A percentile compares a stretch with the other conserved stretches of the same genome.
Conservation (phyloP, 2,888 invertebrate genomes). For the Microplitis manilae region DNA sequence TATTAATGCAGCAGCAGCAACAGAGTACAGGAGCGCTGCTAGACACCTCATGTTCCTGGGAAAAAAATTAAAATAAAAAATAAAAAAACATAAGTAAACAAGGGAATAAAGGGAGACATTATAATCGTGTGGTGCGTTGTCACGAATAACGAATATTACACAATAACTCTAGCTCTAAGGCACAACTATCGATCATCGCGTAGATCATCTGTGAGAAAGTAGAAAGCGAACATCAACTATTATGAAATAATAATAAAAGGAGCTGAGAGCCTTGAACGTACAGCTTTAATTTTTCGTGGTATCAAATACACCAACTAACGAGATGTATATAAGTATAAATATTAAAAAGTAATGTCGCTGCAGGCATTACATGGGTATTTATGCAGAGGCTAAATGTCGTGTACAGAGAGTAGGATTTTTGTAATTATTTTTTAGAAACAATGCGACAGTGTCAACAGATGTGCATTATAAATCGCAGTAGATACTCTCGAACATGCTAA, state of each 20-base stretch:
- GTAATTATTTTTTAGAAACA: neutral
- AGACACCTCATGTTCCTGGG: slow-evolving; percentile 44
- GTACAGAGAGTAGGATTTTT: neutral
- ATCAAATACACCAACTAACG: neutral
- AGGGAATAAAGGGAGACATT: neutral
- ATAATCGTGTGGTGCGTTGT: slow-evolving; percentile 6
- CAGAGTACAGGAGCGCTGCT: slow-evolving; percentile 18
- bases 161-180: slow-evolving; percentile 8
- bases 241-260: slow-evolving; percentile 58
- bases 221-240: slow-evolving; percentile 61
- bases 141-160: slow-evolving; percentile 8
- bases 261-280: slow-evolving; percentile 35
- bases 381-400: neutral
- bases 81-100: neutral
- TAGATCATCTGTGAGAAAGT: slow-evolving; percentile 55
- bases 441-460: neutral
- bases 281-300: slow-evolving; percentile 17
- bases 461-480: neutral
- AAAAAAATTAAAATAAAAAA: slow-evolving; percentile 2
- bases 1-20: slow-evolving; percentile 22
- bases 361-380: neutral
- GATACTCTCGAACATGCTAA: slow-evolving; percentile 18
- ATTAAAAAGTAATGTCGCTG: neutral
- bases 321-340: neutral
- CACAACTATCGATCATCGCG: slow-evolving; percentile 36